Conservation (phyloP, 2,888 invertebrate genomes). For the Dilophus febrilis region DNA sequence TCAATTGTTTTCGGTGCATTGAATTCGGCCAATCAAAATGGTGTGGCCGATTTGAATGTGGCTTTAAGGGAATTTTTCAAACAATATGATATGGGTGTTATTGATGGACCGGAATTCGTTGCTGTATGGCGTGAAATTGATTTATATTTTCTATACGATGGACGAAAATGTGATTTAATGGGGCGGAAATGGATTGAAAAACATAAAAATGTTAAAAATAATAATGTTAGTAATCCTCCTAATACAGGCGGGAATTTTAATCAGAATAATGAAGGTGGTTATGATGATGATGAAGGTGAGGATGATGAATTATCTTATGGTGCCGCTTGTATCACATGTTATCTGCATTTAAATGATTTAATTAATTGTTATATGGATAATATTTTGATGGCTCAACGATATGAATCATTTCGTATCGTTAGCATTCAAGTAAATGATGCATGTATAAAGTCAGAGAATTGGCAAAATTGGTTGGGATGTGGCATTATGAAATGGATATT, state of each 20-base stretch:
- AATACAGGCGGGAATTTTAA: too few species aligned
- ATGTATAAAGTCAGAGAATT: slow-evolving; percentile 18
- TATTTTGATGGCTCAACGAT: slow-evolving; percentile 17
- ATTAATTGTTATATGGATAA: slow-evolving; percentile 26
- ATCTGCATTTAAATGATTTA: slow-evolving; percentile 21
- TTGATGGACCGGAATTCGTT: slow-evolving; percentile 26
- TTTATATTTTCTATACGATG: slow-evolving; percentile 30
- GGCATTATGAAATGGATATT: slow-evolving; percentile 23
- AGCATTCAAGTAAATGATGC: slow-evolving; percentile 24
- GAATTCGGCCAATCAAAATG: slow-evolving; percentile 16
- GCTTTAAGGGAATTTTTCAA: slow-evolving; percentile 25
- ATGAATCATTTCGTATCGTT: slow-evolving; percentile 22
- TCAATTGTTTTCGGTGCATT: slow-evolving; percentile 23
- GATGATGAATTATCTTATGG: slow-evolving; percentile 13
- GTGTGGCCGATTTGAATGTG: slow-evolving; percentile 20
- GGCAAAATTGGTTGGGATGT: slow-evolving; percentile 23
- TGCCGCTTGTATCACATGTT: slow-evolving; percentile 28
- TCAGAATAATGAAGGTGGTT: neutral
- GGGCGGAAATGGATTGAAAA: slow-evolving; percentile 13
- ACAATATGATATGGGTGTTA: slow-evolving; percentile 22
- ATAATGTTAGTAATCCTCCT: too few species aligned
- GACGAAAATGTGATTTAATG: slow-evolving; percentile 25
- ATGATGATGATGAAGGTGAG: neutral
- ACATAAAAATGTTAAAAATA: slow-evolving; percentile 7
- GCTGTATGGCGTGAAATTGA: slow-evolving; percentile 30